These are phyloP conservation scores for Bothrops jararaca DNA, from an alignment of 2,113 vertebrate species.

Conservation along the genomic window DNA sequence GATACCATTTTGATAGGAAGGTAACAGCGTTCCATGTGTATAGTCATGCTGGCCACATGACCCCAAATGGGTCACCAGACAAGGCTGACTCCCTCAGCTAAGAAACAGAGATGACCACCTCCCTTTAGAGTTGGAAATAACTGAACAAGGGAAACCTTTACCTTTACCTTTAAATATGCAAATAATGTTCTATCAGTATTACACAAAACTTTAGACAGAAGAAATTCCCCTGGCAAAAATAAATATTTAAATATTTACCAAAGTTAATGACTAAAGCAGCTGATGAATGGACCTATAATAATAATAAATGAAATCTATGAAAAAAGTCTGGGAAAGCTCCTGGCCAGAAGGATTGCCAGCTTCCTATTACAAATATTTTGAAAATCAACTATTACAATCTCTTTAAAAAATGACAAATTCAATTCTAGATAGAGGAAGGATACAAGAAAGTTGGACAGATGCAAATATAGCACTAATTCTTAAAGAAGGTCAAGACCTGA, in stretches of 20 bases:
- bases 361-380: background rate
- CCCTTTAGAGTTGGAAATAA: no score
- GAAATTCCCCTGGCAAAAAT: no score
- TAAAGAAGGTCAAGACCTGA: background rate
- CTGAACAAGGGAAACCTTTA: no score
- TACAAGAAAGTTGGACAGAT: background rate
- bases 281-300: background rate
- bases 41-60: no score
- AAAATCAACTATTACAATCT: background rate
- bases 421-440: background rate
- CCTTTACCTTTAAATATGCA: background rate
- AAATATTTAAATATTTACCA: background rate
- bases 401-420: background rate
- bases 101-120: no score
- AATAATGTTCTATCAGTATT: background rate
- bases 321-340: background rate
- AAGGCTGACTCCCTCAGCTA: no score
- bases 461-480: background rate
- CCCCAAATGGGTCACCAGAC: no score
- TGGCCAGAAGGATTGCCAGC: background rate
- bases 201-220: background rate
- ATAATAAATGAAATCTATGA: background rate
- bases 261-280: background rate
- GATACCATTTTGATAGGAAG: no score
- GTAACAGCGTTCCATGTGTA: no score